These are phyloP conservation scores for Thalassarche chlororhynchos DNA, from an alignment of 2,113 vertebrate genomes.

Conservation along the genomic window DNA sequence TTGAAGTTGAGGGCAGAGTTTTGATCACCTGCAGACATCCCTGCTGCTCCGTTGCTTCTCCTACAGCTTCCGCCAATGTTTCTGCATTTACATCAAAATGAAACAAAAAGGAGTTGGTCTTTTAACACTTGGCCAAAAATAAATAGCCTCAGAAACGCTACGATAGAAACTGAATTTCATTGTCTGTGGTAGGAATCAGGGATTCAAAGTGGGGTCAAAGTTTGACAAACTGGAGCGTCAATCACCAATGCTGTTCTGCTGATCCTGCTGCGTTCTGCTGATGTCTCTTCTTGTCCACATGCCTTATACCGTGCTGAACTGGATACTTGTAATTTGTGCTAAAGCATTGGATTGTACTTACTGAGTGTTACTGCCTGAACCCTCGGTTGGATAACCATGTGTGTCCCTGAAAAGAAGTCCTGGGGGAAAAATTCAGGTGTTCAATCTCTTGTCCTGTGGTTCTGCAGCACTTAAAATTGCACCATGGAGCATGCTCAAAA, in stretches of 20 bases:
- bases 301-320: constrained; percentile 56
- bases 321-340: background rate
- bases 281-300: constrained; percentile 41
- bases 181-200: background rate
- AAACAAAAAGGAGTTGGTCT: constrained; percentile 19
- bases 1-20: constrained; percentile 20
- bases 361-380: background rate
- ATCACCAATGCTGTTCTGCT: background rate
- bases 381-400: background rate
- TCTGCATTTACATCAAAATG: background rate
- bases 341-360: background rate
- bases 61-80: background rate
- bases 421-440: background rate
- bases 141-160: background rate
- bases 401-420: background rate
- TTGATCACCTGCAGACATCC: background rate
- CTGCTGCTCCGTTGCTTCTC: constrained; percentile 26
- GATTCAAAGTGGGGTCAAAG: constrained; percentile 12
- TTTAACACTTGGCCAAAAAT: constrained; percentile 29
- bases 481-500: background rate
- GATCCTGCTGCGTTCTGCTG: background rate
- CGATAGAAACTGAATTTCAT: background rate
- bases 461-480: background rate
- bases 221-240: constrained; percentile 1
- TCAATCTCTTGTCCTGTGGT: background rate